These are phyloP conservation scores for Chelonus insularis DNA, from an alignment of 1,140 invertebrate genomes.

Conservation along the genomic window DNA sequence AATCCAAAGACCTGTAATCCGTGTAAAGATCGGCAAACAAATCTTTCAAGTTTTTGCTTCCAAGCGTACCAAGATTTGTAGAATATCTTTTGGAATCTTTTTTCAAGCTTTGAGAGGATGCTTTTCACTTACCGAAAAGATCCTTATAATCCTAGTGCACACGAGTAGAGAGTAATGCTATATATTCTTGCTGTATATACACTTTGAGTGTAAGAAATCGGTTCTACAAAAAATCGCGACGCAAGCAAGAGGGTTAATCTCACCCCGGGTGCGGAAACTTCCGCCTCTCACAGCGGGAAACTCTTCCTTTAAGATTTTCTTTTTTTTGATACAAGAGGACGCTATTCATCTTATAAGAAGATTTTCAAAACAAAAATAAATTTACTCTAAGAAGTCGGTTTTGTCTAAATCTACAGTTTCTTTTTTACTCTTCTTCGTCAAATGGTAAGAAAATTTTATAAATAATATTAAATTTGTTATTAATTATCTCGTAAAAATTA, in stretches of 20 bases:
- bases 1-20: conserved; percentile 21
- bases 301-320: background rate
- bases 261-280: background rate
- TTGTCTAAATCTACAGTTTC: no score
- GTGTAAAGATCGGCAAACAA: conserved; percentile 25
- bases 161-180: no score
- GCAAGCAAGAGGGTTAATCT: conserved; percentile 27
- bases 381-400: no score
- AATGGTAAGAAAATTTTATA: no score
- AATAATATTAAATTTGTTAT: no score
- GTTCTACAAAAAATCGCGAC: conserved; percentile 25
- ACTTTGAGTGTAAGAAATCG: conserved; percentile 19
- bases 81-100: background rate
- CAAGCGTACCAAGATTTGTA: background rate
- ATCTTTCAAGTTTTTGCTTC: conserved; percentile 11
- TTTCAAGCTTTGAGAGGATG: no score
- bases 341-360: background rate
- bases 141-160: conserved; percentile 8
- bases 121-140: background rate
- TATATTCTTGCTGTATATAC: background rate
- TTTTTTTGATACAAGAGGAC: background rate
- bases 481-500: no score
- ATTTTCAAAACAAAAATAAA: background rate
- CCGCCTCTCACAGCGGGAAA: conserved; percentile 19
- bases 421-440: no score